Percentiles rank a stretch among this genome's conserved stretches.
phyloP scores from a whole-genome alignment of 2,888 invertebrate species.

The Digitonthophagus gazella region DNA sequence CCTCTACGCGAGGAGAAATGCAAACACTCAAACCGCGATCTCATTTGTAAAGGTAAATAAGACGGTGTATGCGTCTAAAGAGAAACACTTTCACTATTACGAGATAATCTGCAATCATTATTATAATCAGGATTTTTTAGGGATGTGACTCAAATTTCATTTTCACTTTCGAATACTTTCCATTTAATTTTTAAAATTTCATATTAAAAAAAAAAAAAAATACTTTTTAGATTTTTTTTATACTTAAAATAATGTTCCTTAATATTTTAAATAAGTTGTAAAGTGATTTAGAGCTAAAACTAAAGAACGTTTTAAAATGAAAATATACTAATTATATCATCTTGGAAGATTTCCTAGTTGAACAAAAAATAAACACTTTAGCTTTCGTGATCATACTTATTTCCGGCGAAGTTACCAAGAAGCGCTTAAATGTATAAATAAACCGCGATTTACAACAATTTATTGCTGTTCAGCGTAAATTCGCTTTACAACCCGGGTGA shows the following conservation, averaged over 20 bases:
- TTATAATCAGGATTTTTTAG: background rate
- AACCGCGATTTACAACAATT: background rate
- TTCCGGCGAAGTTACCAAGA: background rate
- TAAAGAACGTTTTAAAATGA: background rate
- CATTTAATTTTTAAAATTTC: background rate
- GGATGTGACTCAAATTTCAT: background rate
- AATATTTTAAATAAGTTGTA: too few species aligned
- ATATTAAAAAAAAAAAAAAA: too few species aligned
- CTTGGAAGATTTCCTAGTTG: background rate
- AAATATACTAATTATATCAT: background rate
- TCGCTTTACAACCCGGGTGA: background rate
- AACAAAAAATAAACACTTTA: background rate
- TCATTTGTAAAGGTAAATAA: background rate
- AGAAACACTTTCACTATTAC: background rate
- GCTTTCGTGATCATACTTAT: background rate
- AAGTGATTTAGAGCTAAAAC: too few species aligned
- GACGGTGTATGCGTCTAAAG: background rate
- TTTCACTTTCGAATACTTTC: background rate
- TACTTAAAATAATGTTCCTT: too few species aligned
- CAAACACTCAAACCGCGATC: background rate
- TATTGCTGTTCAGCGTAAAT: background rate
- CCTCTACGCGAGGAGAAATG: background rate
- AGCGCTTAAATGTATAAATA: background rate
- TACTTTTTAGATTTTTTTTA: too few species aligned
- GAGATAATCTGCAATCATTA: too few species aligned